Evolutionary conservation across 1,140 invertebrate species (phyloP), one percentile per base, ranked within the genome.

Genomic region (Pachyrhynchus sulphureomaculatus): DNA sequence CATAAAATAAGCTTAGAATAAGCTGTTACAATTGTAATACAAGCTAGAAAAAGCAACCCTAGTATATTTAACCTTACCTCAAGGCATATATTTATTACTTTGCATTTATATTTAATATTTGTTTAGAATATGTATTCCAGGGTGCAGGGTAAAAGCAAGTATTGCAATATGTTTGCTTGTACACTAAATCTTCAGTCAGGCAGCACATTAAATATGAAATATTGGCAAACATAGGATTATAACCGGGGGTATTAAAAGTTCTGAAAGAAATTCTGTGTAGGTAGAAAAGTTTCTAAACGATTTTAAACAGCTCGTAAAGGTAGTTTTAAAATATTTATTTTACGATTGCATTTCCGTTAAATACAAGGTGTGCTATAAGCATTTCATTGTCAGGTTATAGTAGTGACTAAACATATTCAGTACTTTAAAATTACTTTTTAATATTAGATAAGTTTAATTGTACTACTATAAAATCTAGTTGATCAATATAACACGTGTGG

Each of bases 1-100:
- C 29, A 51, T 47, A 49, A 51, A 48, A 59, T 47, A 51, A 59
- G 56, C 47, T 51, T 51, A 24, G 47, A 59, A 51, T 51, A 59
- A 42, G 56, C 33, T 10, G 15, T 51, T 32, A 51, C 56, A 59
- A 59, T 20, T 59, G 41, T 23, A 42, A 26, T 9, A 42, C 34
- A 37, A 41, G 13, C 33, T 29, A 21, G 18, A 13, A 36, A 47
- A 26, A 33, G 42, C 32, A 57, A 36, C 18, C 48, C 44, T 47
- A 21, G 44, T 57, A 32, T 37, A 37, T 37, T 13, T 18, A 39
- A 44, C 41, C 41, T 51, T n/a, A 59, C 56, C 56, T 51, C 51
- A 59, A 59, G 56, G 56, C 56, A 49, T 47, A 49, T 26, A 58
- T 59, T 23, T 44, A 44, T 44, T 44, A 20, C 41, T 10, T 18